Percentiles rank a stretch among this genome's conserved stretches.
phyloP scores from a whole-genome alignment of 2,797 vertebrate species.

The Ctenopoma multispine region DNA sequence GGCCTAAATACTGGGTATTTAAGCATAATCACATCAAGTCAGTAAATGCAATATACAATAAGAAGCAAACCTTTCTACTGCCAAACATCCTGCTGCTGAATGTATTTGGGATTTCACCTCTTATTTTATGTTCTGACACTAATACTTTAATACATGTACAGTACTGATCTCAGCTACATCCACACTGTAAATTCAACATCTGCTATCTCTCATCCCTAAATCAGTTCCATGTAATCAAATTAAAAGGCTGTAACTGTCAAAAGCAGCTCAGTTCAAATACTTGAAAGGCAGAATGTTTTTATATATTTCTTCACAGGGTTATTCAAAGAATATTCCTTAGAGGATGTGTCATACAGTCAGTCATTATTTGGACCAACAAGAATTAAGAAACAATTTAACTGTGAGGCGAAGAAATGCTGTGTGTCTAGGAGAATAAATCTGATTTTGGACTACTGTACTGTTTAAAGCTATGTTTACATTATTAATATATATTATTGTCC shows the following conservation, averaged over 20 bases:
- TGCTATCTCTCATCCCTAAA: not conserved
- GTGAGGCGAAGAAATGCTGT: conserved; percentile 49
- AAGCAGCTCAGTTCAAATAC: conserved; percentile 64
- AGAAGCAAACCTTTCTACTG: conserved; percentile 51
- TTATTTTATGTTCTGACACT: conserved; percentile 9
- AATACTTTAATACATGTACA: conserved; percentile 13
- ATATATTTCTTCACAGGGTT: conserved; percentile 80
- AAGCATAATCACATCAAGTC: conserved; percentile 23
- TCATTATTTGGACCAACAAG: conserved; percentile 69
- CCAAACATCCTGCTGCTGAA: conserved; percentile 49
- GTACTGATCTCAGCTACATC: conserved; percentile 9
- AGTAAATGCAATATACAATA: conserved; percentile 23
- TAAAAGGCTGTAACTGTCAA: conserved; percentile 25
- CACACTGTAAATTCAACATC: conserved; percentile 11
- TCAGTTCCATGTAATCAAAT: conserved; percentile 14
- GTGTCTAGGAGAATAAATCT: conserved; percentile 50
- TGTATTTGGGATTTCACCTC: conserved; percentile 43
- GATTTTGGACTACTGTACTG: conserved; percentile 79
- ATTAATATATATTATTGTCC: conserved; percentile 86
- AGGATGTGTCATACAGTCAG: conserved; percentile 56
- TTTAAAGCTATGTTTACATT: conserved; percentile 86
- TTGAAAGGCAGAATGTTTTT: conserved; percentile 77
- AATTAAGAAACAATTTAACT: conserved; percentile 67
- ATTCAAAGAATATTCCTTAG: conserved; percentile 82
- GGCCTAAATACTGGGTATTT: conserved; percentile 29